phyloP scores from a whole-genome alignment of 2,113 vertebrate genomes.

The Elanoides forficatus region DNA sequence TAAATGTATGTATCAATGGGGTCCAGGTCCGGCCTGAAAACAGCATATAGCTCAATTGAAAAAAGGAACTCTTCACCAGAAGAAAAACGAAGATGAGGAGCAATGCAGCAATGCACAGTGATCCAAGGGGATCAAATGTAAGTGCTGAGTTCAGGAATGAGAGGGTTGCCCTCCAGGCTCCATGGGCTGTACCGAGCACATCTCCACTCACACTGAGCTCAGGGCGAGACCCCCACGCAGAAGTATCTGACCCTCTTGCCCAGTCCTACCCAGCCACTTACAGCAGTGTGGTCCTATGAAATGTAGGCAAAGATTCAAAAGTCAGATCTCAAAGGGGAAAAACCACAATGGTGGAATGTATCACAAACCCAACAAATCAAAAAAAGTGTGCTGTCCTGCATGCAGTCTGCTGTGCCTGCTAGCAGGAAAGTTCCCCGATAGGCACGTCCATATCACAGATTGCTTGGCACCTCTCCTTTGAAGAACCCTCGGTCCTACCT shows the following conservation, averaged over 20 bases:
- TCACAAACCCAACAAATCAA: background rate
- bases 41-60: background rate
- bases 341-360: background rate
- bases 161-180: background rate
- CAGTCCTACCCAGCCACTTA: background rate
- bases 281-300: background rate
- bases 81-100: background rate
- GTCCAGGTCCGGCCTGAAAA: background rate
- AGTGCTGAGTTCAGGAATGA: background rate
- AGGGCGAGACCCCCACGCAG: background rate
- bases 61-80: background rate
- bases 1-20: background rate
- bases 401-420: background rate
- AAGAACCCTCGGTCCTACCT: background rate
- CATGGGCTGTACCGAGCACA: background rate
- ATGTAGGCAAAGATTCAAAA: background rate
- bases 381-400: background rate
- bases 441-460: too few relatives aligned
- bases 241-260: background rate
- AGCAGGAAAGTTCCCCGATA: background rate
- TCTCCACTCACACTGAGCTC: background rate
- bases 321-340: background rate
- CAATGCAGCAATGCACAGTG: background rate
- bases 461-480: background rate
- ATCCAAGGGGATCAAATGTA: background rate